Percentiles rank a stretch among this genome's conserved stretches.
Evolutionary conservation across 2,113 vertebrate genomes (phyloP).

Genomic region (Oreochromis tanganicae): DNA sequence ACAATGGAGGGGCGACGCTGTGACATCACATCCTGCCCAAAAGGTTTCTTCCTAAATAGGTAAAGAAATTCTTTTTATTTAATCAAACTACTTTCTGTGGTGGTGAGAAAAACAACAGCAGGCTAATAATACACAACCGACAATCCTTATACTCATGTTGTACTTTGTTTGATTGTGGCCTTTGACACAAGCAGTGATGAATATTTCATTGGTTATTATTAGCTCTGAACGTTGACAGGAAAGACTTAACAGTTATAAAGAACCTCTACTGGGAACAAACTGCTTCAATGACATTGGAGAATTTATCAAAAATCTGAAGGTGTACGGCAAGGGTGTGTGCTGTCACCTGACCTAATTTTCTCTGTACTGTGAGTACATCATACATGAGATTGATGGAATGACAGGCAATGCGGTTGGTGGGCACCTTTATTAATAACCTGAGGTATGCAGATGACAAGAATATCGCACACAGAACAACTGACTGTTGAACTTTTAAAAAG

Average conservation of each 20-base stretch:
- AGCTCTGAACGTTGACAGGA: not conserved
- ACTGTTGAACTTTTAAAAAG: not conserved
- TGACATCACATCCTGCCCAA: slow-evolving; percentile 77
- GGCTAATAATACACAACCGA: not conserved
- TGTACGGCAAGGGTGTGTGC: not conserved
- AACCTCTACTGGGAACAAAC: not conserved
- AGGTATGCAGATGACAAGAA: not conserved
- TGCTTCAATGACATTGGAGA: not conserved
- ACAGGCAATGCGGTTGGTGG: not conserved
- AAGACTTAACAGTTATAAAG: not conserved
- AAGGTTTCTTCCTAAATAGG: slow-evolving; percentile 80
- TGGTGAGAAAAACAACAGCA: not conserved
- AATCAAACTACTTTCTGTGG: not conserved
- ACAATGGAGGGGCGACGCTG: slow-evolving; percentile 73
- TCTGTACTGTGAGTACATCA: not conserved
- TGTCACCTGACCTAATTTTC: not conserved
- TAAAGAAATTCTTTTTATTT: slow-evolving; percentile 5
- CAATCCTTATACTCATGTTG: not conserved
- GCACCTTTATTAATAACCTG: not conserved
- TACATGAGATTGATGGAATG: not conserved
- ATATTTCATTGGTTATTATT: not conserved
- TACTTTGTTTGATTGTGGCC: not conserved
- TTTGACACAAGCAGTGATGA: not conserved
- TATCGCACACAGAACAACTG: accelerated
- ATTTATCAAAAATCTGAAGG: not conserved